Conservation (phyloP, 2,888 invertebrate genomes). For the Stenolophus ochropezus region DNA sequence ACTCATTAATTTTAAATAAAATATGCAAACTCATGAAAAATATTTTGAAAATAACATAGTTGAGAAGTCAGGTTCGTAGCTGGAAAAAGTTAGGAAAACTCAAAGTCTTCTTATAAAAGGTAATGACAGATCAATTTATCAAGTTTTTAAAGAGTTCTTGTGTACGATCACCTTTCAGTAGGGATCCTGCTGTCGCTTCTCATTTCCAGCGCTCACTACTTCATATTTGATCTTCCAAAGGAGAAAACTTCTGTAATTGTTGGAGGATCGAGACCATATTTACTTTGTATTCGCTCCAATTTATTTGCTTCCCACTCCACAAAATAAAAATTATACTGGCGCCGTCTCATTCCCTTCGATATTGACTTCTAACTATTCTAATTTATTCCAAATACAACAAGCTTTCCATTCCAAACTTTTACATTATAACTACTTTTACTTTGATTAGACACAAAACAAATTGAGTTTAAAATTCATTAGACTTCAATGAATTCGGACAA, state of each 20-base stretch:
- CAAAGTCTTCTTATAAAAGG: constrained; percentile 23
- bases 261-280: constrained; percentile 15
- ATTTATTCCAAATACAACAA: background rate
- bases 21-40: constrained; percentile 8
- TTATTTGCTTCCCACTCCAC: constrained; percentile 19
- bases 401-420: background rate
- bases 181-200: constrained; percentile 11
- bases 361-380: constrained; percentile 16
- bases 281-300: constrained; percentile 27
- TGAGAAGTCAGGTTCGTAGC: background rate
- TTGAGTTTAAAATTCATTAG: background rate
- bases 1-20: constrained; percentile 16
- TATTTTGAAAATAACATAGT: constrained; percentile 1
- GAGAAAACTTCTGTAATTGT: constrained; percentile 47
- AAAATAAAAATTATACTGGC: constrained; percentile 5
- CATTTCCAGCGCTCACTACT: constrained; percentile 34
- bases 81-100: background rate
- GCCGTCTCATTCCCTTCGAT: background rate
- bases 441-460: background rate
- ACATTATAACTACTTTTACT: constrained; percentile 15
- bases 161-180: constrained; percentile 17
- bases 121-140: constrained; percentile 50
- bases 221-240: constrained; percentile 42
- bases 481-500: background rate
- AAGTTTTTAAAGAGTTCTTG: constrained; percentile 23